Base-by-base conservation (phyloP, 23 tunicate species). In the Phallusia fumigata region DNA sequence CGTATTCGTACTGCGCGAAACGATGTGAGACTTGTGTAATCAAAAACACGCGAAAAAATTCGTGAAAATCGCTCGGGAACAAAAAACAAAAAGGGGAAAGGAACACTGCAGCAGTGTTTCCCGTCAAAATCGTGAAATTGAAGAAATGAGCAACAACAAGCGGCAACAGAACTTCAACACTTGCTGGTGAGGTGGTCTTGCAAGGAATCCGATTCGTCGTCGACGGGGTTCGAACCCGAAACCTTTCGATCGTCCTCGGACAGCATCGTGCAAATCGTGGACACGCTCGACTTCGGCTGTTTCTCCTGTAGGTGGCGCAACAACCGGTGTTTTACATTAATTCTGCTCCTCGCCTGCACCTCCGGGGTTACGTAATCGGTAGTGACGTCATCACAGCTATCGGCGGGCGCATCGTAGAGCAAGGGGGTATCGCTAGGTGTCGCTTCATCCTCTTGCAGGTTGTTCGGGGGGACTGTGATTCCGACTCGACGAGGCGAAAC, bases 191-290 rank as follows among this genome's bases (percentile, higher is more conserved):
- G 2, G 28, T 22, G 28, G 13, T 58, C 69, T 16, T 1, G 28
- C 16, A 58, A 16, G 15, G 69, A 58, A 24, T 58, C 69, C 69
- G 69, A 58, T 5, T 58, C 69, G 69, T 16, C 69, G 11, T 58
- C 69, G 69, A 22, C 69, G 69, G 28, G 69, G 13, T 58, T 58
- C 69, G 69, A 58, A 58, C 69, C 28, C 69, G 26, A 5, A 24
- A 58, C 69, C 69, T 58, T 24, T 22, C 28, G 53, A 34, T 50
- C 73, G 40, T 83, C 86, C 31, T 83, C 86, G 36, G 86, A 83
- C 22, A 83, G 69, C 79, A 83, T 47, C 40, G 86, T 83, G 69
- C 86, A 83, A 0, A 78, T 83, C 28, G 86, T 83, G 26, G 80
- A 26, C 0, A 75, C 80, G 40, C 86, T 83, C 47, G 74, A 19